Percentiles rank a stretch among this genome's conserved stretches.
phyloP scores from a whole-genome alignment of 1,140 invertebrate species.

The Lucilia sericata region DNA sequence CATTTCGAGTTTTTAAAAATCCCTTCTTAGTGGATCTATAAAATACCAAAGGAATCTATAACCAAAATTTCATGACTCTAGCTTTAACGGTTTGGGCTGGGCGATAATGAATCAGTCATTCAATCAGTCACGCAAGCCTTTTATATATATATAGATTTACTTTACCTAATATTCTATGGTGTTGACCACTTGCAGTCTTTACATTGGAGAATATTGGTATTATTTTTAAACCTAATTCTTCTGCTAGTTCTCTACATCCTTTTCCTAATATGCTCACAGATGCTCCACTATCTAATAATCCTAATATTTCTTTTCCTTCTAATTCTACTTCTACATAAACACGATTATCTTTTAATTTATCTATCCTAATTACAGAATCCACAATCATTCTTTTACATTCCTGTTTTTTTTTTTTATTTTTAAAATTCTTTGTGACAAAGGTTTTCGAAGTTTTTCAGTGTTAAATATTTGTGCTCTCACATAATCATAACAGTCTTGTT shows the following conservation, averaged over 20 bases:
- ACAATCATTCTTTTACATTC: background rate
- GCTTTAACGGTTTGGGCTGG: no score
- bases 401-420: background rate
- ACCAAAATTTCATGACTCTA: no score
- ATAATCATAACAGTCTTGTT: no score
- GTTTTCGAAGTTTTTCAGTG: background rate
- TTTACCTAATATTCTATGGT: background rate
- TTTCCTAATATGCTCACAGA: background rate
- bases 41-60: no score
- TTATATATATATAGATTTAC: background rate
- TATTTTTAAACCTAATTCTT: background rate
- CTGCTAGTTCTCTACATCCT: background rate
- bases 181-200: background rate
- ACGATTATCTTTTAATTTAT: background rate
- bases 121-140: no score
- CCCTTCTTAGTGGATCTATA: no score
- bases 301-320: background rate
- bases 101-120: no score
- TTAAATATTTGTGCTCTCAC: background rate
- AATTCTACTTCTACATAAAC: conserved; percentile 3
- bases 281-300: background rate
- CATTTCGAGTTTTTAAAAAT: no score
- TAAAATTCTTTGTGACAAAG: background rate
- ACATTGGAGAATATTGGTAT: conserved; percentile 3
- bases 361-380: background rate